A percentile compares a stretch with the other conserved stretches of the same genome.
These are phyloP conservation scores for Drosophila colorata DNA, from an alignment of 2,888 invertebrate species.

Conservation along the genomic window DNA sequence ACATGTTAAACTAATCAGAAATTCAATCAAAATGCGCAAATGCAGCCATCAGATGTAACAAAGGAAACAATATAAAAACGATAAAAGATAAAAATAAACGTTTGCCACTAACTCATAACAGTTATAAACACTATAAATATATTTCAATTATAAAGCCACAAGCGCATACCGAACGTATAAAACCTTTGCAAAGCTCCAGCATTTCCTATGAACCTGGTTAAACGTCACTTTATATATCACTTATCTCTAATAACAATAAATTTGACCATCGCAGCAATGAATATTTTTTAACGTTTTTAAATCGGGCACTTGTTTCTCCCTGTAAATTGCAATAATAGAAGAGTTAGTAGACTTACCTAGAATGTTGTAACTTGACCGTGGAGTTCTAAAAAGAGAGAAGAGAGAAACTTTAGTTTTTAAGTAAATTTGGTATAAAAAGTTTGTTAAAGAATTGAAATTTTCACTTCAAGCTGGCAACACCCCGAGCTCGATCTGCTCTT, in stretches of 20 bases:
- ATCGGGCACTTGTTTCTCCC: slow-evolving; percentile 56
- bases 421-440: slow-evolving; percentile 21
- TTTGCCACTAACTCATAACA: slow-evolving; percentile 10
- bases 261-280: no score
- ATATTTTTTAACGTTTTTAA: not conserved
- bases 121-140: slow-evolving; percentile 17
- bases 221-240: no score
- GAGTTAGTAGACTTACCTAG: slow-evolving; percentile 38
- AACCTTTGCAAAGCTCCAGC: no score
- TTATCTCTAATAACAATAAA: no score
- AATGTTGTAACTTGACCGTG: slow-evolving; percentile 9
- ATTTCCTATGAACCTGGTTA: no score
- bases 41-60: slow-evolving; percentile 37
- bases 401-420: slow-evolving; percentile 12
- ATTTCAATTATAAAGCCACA: slow-evolving; percentile 2
- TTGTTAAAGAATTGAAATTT: slow-evolving; percentile 30
- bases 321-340: not conserved
- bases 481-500: slow-evolving; percentile 47
- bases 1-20: slow-evolving; percentile 72
- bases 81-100: slow-evolving; percentile 29
- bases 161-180: no score
- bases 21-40: slow-evolving; percentile 73
- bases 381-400: slow-evolving; percentile 30
- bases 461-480: slow-evolving; percentile 32
- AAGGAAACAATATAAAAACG: slow-evolving; percentile 32